A percentile compares a stretch with the other conserved stretches of the same genome.
phyloP scores from a whole-genome alignment of 2,888 invertebrate species.

The Pantelozetes paolii region DNA sequence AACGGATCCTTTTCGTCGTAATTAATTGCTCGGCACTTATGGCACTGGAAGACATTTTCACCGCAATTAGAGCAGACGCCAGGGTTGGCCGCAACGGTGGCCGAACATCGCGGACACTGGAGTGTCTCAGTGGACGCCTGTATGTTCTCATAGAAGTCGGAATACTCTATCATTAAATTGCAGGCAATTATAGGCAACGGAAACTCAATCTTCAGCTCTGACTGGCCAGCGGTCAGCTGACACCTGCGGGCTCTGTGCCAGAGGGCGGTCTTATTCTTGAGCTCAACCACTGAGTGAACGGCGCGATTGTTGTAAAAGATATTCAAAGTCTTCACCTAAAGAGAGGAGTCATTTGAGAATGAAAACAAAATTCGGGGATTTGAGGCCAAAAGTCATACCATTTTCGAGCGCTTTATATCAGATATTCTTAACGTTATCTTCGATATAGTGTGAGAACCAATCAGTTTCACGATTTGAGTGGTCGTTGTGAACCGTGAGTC shows the following conservation, averaged over 20 bases:
- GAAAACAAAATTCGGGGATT: not conserved
- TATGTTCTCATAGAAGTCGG: slow-evolving; percentile 94
- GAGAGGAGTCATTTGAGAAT: not conserved
- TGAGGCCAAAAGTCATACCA: slow-evolving; percentile 59
- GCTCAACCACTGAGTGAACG: slow-evolving; percentile 92
- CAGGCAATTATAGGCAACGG: slow-evolving; percentile 94
- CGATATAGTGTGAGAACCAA: slow-evolving; percentile 90
- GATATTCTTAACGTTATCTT: slow-evolving; percentile 87
- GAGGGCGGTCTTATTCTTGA: slow-evolving; percentile 90
- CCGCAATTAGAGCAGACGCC: slow-evolving; percentile 96
- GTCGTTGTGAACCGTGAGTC: slow-evolving; percentile 98
- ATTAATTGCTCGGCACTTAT: slow-evolving; percentile 97
- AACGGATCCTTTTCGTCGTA: slow-evolving; percentile 99
- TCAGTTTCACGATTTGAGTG: slow-evolving; percentile 92
- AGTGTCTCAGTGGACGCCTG: slow-evolving; percentile 88
- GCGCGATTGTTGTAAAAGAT: slow-evolving; percentile 91
- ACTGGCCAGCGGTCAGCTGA: slow-evolving; percentile 80
- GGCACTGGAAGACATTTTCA: slow-evolving; percentile 98
- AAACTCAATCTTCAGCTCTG: slow-evolving; percentile 94
- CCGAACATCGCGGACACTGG: slow-evolving; percentile 92
- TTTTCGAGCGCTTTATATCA: slow-evolving; percentile 92
- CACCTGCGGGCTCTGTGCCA: slow-evolving; percentile 97
- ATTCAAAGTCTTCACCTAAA: slow-evolving; percentile 72
- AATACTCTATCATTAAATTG: slow-evolving; percentile 96
- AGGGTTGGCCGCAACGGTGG: slow-evolving; percentile 84